Evolutionary conservation across 1,140 invertebrate species (phyloP).

Genomic region (Microvelia longipes): DNA sequence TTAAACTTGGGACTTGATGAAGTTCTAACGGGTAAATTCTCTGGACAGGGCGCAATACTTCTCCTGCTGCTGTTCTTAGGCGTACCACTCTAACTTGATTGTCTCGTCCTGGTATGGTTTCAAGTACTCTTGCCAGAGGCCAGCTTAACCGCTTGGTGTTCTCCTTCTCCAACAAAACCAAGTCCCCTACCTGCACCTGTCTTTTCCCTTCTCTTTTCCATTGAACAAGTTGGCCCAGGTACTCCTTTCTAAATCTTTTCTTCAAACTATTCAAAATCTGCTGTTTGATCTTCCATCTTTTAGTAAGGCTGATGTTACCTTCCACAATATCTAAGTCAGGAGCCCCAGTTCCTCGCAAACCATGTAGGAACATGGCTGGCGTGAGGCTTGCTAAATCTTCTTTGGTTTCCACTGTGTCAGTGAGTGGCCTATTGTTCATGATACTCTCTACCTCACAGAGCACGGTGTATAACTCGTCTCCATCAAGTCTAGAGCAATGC

Average conservation of each 20-base stretch:
- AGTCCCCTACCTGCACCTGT: conserved; percentile 7
- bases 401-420: conserved; percentile 24
- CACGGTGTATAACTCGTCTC: conserved; percentile 26
- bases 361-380: conserved; percentile 23
- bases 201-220: neutral
- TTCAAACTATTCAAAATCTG: conserved; percentile 5
- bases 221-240: conserved; percentile 5
- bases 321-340: conserved; percentile 16
- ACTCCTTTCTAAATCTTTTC: conserved; percentile 5
- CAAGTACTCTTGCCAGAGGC: conserved; percentile 20
- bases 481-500: conserved; percentile 19
- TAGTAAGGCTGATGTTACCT: neutral
- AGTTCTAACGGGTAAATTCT: conserved; percentile 5
- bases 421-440: conserved; percentile 27
- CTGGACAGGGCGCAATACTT: conserved; percentile 7
- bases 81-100: conserved; percentile 17
- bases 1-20: no score
- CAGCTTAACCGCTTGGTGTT: conserved; percentile 21
- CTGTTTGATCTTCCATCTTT: conserved; percentile 1
- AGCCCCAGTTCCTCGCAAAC: conserved; percentile 15
- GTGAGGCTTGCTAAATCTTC: conserved; percentile 12
- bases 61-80: conserved; percentile 17
- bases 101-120: conserved; percentile 21
- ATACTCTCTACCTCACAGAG: conserved; percentile 24
- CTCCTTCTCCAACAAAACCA: conserved; percentile 20